Evolutionary conservation across 2,888 invertebrate species (phyloP).

Genomic region (Sphinx pinastri): DNA sequence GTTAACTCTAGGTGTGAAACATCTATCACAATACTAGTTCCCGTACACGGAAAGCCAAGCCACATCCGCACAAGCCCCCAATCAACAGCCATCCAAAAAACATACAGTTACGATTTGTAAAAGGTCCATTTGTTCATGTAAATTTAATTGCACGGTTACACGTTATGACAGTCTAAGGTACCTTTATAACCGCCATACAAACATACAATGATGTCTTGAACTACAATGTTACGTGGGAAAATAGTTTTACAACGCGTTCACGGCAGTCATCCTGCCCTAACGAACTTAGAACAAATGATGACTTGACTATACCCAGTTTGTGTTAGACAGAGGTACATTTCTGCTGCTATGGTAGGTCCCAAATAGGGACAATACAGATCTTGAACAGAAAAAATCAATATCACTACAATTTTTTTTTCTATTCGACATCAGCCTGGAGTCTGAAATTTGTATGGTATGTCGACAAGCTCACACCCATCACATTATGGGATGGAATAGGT

Average conservation of each 20-base stretch:
- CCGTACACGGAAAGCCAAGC: slow-evolving; percentile 2
- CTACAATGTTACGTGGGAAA: slow-evolving; percentile 27
- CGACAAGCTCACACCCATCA: too few species aligned
- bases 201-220: slow-evolving; percentile 8
- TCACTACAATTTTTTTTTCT: too few species aligned
- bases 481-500: too few species aligned
- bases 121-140: slow-evolving; percentile 26
- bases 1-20: neutral
- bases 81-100: slow-evolving; percentile 16
- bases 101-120: slow-evolving; percentile 21
- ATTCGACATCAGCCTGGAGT: too few species aligned
- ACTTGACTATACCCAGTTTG: too few species aligned
- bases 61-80: slow-evolving; percentile 20
- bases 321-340: too few species aligned
- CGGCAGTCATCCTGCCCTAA: slow-evolving; percentile 11
- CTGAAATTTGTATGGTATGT: too few species aligned
- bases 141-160: slow-evolving; percentile 25
- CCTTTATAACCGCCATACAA: slow-evolving; percentile 26
- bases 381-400: too few species aligned
- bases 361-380: too few species aligned
- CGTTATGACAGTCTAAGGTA: slow-evolving; percentile 3
- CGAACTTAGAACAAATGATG: neutral
- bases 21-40: neutral
- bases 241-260: slow-evolving; percentile 19
- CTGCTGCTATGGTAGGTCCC: too few species aligned